Conservation (phyloP, 2,888 invertebrate genomes). For the Tryphoninae sp. region DNA sequence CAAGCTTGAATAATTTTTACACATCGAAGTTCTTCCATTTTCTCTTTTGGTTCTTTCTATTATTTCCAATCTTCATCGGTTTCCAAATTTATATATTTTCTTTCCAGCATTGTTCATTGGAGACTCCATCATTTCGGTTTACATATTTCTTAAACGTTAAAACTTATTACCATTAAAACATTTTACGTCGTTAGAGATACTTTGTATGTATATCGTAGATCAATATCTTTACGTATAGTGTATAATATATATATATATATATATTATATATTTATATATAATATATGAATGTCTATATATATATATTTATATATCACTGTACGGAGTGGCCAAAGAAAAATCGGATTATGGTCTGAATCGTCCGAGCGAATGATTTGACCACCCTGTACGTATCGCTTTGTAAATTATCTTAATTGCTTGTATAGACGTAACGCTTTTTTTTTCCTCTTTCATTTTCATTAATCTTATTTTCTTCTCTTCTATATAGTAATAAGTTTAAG, state of each 20-base stretch:
- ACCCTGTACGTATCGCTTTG: conserved; percentile 69
- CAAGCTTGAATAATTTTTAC: conserved; percentile 50
- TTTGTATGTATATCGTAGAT: conserved; percentile 66
- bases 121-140: conserved; percentile 33
- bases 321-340: conserved; percentile 68
- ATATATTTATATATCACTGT: conserved; percentile 69
- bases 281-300: conserved; percentile 46
- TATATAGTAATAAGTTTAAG: conserved; percentile 72
- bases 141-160: conserved; percentile 31
- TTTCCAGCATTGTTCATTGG: conserved; percentile 22
- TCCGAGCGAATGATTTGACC: conserved; percentile 64
- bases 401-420: conserved; percentile 69
- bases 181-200: conserved; percentile 65
- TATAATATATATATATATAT: conserved; percentile 44
- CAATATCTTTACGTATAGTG: conserved; percentile 56
- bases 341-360: conserved; percentile 58
- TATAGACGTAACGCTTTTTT: conserved; percentile 64
- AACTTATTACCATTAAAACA: conserved; percentile 64
- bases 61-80: conserved; percentile 5
- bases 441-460: neutral
- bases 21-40: conserved; percentile 35
- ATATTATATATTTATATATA: conserved; percentile 19
- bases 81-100: conserved; percentile 15
- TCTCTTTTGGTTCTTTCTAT: neutral
- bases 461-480: conserved; percentile 12